These are phyloP conservation scores for Eledona agricola DNA, from an alignment of 2,888 invertebrate genomes.

Conservation along the genomic window DNA sequence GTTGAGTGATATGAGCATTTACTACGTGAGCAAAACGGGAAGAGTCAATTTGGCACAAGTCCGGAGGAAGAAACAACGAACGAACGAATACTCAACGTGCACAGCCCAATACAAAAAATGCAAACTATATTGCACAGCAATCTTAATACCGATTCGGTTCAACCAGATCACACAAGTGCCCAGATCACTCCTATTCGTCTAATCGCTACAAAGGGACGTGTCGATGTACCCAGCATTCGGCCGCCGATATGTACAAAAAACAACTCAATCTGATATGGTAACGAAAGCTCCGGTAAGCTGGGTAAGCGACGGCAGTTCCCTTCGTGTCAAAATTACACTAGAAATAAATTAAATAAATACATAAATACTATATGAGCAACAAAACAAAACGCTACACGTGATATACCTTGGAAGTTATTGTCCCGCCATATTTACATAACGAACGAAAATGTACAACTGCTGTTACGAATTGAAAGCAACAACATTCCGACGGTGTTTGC, in stretches of 20 bases:
- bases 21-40: conserved; percentile 37
- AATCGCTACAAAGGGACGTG: conserved; percentile 20
- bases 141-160: conserved; percentile 25
- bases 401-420: conserved; percentile 40
- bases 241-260: conserved; percentile 24
- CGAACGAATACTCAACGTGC: conserved; percentile 47
- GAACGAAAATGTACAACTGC: conserved; percentile 23
- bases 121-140: conserved; percentile 44
- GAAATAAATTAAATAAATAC: conserved; percentile 28
- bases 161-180: conserved; percentile 47
- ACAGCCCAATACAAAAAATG: conserved; percentile 55
- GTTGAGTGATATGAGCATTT: conserved; percentile 55
- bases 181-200: conserved; percentile 50
- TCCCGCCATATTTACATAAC: conserved; percentile 37
- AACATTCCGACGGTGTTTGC: conserved; percentile 3
- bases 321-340: no score
- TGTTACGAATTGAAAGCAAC: conserved; percentile 5
- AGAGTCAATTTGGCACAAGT: conserved; percentile 41
- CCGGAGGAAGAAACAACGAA: conserved; percentile 34
- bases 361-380: conserved; percentile 33
- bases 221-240: no score
- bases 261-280: conserved; percentile 9
- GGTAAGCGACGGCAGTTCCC: neutral
- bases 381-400: conserved; percentile 8
- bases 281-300: neutral